A percentile compares a stretch with the other conserved stretches of the same genome.
Conservation (phyloP, 2,113 vertebrate species). For the Anarhynchus alexandrinus region DNA sequence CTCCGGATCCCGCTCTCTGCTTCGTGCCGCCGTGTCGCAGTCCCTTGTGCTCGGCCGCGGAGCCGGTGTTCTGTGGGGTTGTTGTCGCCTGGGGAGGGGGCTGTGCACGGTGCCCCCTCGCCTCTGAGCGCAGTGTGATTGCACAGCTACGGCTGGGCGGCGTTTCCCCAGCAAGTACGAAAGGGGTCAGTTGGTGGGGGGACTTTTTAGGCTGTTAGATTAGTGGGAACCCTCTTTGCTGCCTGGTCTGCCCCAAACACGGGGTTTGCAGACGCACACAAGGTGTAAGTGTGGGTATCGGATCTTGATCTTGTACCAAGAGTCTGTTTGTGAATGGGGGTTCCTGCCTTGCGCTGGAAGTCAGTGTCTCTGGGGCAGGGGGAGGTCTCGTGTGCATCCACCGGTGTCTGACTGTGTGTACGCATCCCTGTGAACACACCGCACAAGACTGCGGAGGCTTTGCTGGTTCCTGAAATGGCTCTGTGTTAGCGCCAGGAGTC, state of each 20-base stretch:
- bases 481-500: not conserved
- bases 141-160: not conserved
- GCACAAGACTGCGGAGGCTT: not conserved
- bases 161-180: not conserved
- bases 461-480: not conserved
- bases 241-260: not conserved
- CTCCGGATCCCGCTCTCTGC: not conserved
- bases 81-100: not conserved
- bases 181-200: not conserved
- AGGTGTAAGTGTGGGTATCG: not conserved
- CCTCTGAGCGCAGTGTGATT: not conserved
- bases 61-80: not conserved
- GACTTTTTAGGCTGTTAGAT: not conserved
- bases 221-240: not conserved
- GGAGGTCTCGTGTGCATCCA: not conserved
- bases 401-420: not conserved
- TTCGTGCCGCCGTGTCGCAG: not conserved
- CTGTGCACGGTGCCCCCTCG: not conserved
- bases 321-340: not conserved
- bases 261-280: not conserved
- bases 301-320: not conserved
- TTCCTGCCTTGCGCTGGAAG: not conserved
- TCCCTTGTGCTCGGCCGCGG: not conserved
- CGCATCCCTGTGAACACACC: not conserved
- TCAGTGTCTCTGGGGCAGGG: not conserved